A percentile compares a stretch with the other conserved stretches of the same genome.
phyloP scores from a whole-genome alignment of 2,797 vertebrate species.

The Hoplostethus atlanticus region DNA sequence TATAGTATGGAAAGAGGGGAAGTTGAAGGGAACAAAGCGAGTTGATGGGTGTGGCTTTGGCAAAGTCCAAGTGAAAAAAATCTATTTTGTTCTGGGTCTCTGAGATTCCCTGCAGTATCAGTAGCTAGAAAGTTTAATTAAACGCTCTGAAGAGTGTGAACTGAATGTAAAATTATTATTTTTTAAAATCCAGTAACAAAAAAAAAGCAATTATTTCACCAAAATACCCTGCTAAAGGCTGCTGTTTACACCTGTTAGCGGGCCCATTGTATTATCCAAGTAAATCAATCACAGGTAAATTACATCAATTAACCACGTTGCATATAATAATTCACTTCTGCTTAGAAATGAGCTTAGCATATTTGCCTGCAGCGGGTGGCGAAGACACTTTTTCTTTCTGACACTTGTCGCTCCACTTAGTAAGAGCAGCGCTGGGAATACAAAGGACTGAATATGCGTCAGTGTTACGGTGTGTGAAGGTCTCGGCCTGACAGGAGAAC shows the following conservation, averaged over 20 bases:
- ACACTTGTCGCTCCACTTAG: constrained; percentile 68
- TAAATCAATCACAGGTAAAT: constrained; percentile 48
- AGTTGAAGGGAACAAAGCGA: constrained; percentile 19
- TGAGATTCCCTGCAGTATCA: constrained; percentile 11
- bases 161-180: constrained; percentile 33
- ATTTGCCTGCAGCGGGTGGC: constrained; percentile 61
- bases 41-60: too few relatives aligned
- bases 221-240: constrained; percentile 21
- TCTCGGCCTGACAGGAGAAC: constrained; percentile 77
- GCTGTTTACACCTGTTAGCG: constrained; percentile 43
- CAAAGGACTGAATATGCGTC: constrained; percentile 61
- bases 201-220: not conserved
- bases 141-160: constrained; percentile 36
- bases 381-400: constrained; percentile 16
- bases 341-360: constrained; percentile 47
- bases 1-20: not conserved
- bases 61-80: constrained; percentile 6
- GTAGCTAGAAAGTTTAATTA: constrained; percentile 36
- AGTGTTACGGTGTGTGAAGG: constrained; percentile 64
- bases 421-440: constrained; percentile 44
- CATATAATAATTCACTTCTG: constrained; percentile 41
- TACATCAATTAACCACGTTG: constrained; percentile 50
- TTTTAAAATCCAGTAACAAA: not conserved
- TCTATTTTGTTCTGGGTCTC: constrained; percentile 10
- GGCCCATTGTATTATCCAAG: constrained; percentile 38